phyloP scores from a whole-genome alignment of 2,888 invertebrate genomes.

The Steinernema carpocapsae region DNA sequence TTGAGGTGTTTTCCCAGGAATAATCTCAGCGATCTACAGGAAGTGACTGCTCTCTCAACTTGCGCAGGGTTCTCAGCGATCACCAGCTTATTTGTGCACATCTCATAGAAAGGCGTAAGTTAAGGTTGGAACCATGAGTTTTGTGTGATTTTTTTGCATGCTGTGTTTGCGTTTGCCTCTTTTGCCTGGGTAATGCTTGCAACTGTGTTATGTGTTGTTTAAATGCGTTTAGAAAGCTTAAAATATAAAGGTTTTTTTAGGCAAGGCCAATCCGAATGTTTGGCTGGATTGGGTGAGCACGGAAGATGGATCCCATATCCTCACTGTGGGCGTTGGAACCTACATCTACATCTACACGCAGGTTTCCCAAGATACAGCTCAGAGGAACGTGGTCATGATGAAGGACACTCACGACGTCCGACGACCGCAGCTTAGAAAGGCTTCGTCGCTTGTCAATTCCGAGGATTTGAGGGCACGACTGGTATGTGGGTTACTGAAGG shows the following conservation, averaged over 20 bases:
- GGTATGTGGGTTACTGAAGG: no score
- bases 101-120: conserved; percentile 31
- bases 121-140: background rate
- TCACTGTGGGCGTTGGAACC: conserved; percentile 78
- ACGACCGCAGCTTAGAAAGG: conserved; percentile 58
- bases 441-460: conserved; percentile 53
- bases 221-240: background rate
- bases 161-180: background rate
- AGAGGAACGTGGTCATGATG: conserved; percentile 89
- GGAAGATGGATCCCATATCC: conserved; percentile 95
- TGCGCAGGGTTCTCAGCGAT: conserved; percentile 32
- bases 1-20: conserved; percentile 5
- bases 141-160: conserved; percentile 10
- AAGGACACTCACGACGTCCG: conserved; percentile 69
- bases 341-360: conserved; percentile 86
- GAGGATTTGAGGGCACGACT: conserved; percentile 47
- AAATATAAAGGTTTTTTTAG: background rate
- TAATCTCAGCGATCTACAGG: conserved; percentile 25
- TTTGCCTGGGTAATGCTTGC: conserved; percentile 16
- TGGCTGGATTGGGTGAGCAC: conserved; percentile 92
- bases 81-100: conserved; percentile 20
- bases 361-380: conserved; percentile 90
- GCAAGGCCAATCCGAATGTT: conserved; percentile 36
- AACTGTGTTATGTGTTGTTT: background rate
- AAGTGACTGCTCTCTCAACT: conserved; percentile 22